Conservation (phyloP, 1,140 invertebrate species). For the Drosophila equinoxialis region DNA sequence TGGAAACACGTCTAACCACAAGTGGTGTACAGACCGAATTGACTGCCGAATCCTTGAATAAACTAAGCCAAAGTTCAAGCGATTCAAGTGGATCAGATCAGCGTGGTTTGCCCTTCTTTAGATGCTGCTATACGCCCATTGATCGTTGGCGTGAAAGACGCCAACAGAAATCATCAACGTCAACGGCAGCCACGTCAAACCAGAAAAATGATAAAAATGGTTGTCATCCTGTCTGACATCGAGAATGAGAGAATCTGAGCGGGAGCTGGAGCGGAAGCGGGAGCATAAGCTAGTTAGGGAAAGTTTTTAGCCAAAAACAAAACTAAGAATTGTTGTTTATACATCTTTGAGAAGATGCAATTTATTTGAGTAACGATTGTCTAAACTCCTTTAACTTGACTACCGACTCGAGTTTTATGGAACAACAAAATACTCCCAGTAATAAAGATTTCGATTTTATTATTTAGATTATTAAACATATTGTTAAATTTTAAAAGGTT, state of each 20-base stretch:
- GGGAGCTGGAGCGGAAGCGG: background rate
- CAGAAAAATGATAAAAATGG: constrained; percentile 42
- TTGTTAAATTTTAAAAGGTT: too few relatives aligned
- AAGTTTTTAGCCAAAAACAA: constrained; percentile 7
- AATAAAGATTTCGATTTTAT: too few relatives aligned
- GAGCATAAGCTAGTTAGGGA: background rate
- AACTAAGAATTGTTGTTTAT: constrained; percentile 1
- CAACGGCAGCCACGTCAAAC: constrained; percentile 21
- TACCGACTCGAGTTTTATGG: too few relatives aligned
- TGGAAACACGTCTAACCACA: constrained; percentile 72
- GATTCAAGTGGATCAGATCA: constrained; percentile 36
- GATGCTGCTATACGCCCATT: constrained; percentile 80
- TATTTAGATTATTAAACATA: too few relatives aligned
- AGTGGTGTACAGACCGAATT: constrained; percentile 78
- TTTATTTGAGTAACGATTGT: background rate
- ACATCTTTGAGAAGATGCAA: background rate
- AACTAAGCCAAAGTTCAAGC: constrained; percentile 52
- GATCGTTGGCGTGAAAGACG: constrained; percentile 80
- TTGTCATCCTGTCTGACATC: constrained; percentile 70
- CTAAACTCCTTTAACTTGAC: too few relatives aligned
- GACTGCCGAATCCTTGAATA: constrained; percentile 67
- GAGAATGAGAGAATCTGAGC: background rate
- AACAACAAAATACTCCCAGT: too few relatives aligned
- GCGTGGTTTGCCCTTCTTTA: constrained; percentile 69
- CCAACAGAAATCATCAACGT: constrained; percentile 47